A percentile compares a stretch with the other conserved stretches of the same genome.
These are phyloP conservation scores for Empidonax alnorum DNA, from an alignment of 2,113 vertebrate genomes.

Conservation along the genomic window DNA sequence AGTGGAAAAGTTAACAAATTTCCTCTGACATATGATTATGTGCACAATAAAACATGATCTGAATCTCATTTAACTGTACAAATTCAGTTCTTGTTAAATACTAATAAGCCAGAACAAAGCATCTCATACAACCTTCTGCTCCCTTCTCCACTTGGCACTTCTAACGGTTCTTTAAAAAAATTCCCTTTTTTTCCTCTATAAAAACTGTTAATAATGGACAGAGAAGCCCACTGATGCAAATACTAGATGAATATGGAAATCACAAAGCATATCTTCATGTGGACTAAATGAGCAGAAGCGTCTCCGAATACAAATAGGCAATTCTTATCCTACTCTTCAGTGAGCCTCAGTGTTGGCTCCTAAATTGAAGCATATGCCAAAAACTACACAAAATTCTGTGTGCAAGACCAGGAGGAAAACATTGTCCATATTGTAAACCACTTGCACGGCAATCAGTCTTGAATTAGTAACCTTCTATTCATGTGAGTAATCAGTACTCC, in stretches of 20 bases:
- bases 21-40: not conserved
- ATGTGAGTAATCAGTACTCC: not conserved
- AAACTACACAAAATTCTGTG: not conserved
- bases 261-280: not conserved
- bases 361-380: constrained; percentile 23
- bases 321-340: not conserved
- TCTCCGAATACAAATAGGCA: not conserved
- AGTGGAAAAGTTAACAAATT: constrained; percentile 10
- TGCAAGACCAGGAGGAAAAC: constrained; percentile 5
- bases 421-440: not conserved
- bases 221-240: not conserved
- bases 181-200: not conserved
- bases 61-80: not conserved
- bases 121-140: not conserved
- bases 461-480: constrained; percentile 3
- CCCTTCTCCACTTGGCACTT: not conserved
- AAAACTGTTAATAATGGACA: not conserved
- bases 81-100: constrained; percentile 28
- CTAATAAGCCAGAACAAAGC: constrained; percentile 8
- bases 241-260: not conserved
- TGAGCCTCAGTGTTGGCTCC: not conserved
- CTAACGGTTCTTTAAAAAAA: not conserved
- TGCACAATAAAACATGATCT: not conserved
- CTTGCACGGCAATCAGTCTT: constrained; percentile 5
- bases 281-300: not conserved